phyloP scores from a whole-genome alignment of 2,797 vertebrate species.

The Oreortyx pictus region DNA sequence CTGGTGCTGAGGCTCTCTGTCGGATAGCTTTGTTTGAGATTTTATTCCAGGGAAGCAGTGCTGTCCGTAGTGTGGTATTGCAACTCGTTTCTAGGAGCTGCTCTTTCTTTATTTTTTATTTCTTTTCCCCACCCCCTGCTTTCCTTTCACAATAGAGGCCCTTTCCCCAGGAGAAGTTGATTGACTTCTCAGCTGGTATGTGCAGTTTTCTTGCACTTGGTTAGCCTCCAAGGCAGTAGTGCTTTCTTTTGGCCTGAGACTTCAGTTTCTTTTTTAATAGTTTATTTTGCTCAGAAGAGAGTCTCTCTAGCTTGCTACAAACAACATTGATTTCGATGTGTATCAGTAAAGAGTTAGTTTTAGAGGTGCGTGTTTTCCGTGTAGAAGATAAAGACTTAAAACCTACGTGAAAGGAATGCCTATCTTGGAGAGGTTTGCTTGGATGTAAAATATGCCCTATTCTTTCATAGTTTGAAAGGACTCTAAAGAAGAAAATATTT shows the following conservation, averaged over 20 bases:
- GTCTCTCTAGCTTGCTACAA: slow-evolving; percentile 48
- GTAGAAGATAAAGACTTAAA: slow-evolving; percentile 32
- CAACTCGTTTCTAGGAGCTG: neutral
- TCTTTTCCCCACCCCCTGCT: neutral
- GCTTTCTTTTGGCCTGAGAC: neutral
- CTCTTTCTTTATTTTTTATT: neutral
- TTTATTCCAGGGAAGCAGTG: neutral
- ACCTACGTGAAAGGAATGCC: slow-evolving; percentile 18
- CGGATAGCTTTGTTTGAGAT: neutral
- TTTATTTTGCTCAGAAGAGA: slow-evolving; percentile 20
- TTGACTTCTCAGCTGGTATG: slow-evolving; percentile 28
- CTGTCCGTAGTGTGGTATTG: neutral
- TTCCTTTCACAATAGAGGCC: neutral
- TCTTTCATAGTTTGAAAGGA: slow-evolving; percentile 44
- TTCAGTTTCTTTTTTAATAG: neutral
- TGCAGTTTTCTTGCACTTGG: slow-evolving; percentile 17
- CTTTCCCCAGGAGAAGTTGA: slow-evolving; percentile 32
- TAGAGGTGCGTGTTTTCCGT: slow-evolving; percentile 12
- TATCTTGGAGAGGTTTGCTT: slow-evolving; percentile 48
- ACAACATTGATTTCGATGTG: slow-evolving; percentile 17
- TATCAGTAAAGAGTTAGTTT: slow-evolving; percentile 9
- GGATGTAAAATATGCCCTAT: slow-evolving; percentile 26
- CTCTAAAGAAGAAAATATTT: neutral
- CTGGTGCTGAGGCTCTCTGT: neutral
- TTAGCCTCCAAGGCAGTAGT: neutral